phyloP scores from a whole-genome alignment of 2,113 vertebrate genomes.

The Cryptoleucopteryx plumbea region DNA sequence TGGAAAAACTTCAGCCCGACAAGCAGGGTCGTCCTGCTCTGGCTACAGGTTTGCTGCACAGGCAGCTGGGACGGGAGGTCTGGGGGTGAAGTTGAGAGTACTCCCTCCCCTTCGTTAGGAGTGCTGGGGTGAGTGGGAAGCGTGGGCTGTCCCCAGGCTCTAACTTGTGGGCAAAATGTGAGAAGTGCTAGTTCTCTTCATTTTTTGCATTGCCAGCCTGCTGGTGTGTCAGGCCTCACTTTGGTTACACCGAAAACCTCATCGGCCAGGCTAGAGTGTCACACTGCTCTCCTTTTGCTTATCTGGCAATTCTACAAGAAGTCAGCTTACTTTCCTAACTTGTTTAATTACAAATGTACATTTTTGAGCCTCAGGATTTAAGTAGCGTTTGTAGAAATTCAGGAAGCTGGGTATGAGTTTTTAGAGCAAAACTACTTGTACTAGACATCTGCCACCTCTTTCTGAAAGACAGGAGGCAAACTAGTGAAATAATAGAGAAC shows the following conservation, averaged over 20 bases:
- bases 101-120: neutral
- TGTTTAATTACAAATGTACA: neutral
- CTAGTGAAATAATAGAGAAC: neutral
- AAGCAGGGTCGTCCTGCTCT: neutral
- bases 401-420: neutral
- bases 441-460: neutral
- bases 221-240: neutral
- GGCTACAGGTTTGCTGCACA: neutral
- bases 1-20: neutral
- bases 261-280: neutral
- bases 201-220: neutral
- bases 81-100: neutral
- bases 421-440: neutral
- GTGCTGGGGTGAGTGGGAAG: neutral
- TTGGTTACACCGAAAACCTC: neutral
- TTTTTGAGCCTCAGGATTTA: neutral
- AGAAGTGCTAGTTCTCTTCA: neutral
- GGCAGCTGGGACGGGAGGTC: rapidly evolving
- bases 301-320: neutral
- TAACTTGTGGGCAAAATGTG: neutral
- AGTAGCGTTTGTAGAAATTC: neutral
- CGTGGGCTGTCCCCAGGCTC: neutral
- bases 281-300: neutral
- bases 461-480: neutral
- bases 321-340: neutral